Conservation (phyloP, 1,140 invertebrate species). For the Bombus cullumanus region DNA sequence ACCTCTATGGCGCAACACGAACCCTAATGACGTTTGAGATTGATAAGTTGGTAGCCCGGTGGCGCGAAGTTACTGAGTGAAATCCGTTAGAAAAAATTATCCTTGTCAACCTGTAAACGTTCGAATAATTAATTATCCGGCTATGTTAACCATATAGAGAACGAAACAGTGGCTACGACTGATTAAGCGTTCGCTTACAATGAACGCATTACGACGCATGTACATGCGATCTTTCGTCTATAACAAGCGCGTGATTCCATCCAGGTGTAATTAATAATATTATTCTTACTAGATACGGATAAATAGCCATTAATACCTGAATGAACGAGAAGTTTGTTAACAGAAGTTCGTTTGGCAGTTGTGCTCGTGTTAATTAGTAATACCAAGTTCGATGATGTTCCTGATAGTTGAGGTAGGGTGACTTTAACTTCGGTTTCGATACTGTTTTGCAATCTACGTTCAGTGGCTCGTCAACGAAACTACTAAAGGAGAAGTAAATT, state of each 20-base stretch:
- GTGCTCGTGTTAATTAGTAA: conserved; percentile 28
- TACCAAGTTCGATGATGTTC: conserved; percentile 21
- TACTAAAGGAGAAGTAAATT: not conserved
- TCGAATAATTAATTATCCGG: conserved; percentile 16
- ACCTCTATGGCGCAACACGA: not conserved
- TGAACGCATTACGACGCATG: not conserved
- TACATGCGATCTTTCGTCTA: not conserved
- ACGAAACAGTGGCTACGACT: conserved; percentile 1
- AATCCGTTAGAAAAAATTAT: not conserved
- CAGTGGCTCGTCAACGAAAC: not conserved
- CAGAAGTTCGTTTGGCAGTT: not conserved
- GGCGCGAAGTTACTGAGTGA: not conserved
- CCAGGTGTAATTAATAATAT: conserved; percentile 24
- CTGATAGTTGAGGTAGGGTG: not conserved
- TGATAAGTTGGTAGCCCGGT: not conserved
- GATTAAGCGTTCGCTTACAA: too few relatives aligned
- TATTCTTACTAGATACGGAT: not conserved
- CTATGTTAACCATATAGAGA: not conserved
- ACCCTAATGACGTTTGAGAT: not conserved
- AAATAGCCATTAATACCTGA: not conserved
- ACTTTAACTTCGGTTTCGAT: not conserved
- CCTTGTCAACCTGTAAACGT: conserved; percentile 1
- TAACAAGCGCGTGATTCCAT: not conserved
- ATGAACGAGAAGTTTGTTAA: conserved; percentile 30
- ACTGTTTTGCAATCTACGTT: conserved; percentile 16